Base-by-base conservation (phyloP, 2,888 invertebrate species). In the Sesia bembeciformis region DNA sequence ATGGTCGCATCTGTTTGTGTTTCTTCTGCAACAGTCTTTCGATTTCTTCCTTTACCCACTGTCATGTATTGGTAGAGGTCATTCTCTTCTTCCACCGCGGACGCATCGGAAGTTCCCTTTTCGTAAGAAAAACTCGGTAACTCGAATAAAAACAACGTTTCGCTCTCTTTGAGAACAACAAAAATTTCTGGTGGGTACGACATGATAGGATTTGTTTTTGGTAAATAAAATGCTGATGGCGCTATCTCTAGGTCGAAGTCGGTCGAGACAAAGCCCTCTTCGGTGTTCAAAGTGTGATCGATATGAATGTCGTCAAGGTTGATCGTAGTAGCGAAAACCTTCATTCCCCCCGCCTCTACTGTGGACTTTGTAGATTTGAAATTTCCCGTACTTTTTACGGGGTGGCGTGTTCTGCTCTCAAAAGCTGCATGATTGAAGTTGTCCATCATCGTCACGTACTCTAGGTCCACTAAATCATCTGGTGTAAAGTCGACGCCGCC, bases 11-110 rank as follows among this genome's bases (percentile, higher is more conserved):
- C 78, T 0, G 95, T 95, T 80, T 96, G 95, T 0, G 93, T 92
- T 74, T 94, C 94, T 5, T 93, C 91, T n/a, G 90, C 78, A 0
- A 92, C 82, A 63, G 91, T 90, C 72, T 94, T 94, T 4, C 94
- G 85, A 62, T 93, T 92, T 51, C 92, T 90, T 0, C 94, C 94
- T 64, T 91, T 92, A 0, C 94, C 94, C 0, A 89, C 81, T 0
- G 94, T 93, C 39, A 95, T 86, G 64, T 91, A 92, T 39, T 92
- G 91, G 66, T 95, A 95, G 53, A 81, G 84, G 57, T 91, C 88
- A 73, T 95, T 95, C 56, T 93, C 91, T 60, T 88, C 88, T 62
- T 92, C 91, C 0, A 93, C 91, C 0, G 62, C 60, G 42, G 73
- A 75, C 1, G 91, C 94, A 67, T 93, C 93, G 0, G 88, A 72